These are phyloP conservation scores for Phragmatobia fuliginosa DNA, from an alignment of 2,888 invertebrate genomes.

Conservation along the genomic window DNA sequence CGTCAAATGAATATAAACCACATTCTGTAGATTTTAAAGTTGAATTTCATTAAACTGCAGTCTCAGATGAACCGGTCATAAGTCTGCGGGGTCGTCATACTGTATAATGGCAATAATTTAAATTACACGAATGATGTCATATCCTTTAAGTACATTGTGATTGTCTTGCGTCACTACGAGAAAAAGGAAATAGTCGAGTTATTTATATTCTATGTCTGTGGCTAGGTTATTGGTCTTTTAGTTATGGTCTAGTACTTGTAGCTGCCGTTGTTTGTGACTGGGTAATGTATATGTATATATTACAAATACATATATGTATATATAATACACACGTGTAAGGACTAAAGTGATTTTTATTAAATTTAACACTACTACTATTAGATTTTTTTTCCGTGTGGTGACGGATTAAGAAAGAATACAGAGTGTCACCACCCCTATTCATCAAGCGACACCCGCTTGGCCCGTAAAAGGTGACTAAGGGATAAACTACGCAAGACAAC, in stretches of 20 bases:
- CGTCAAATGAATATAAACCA: background rate
- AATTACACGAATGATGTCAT: conserved; percentile 32
- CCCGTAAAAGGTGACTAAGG: no score
- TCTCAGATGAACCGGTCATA: background rate
- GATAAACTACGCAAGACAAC: no score
- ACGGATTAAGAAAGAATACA: no score
- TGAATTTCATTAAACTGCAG: background rate
- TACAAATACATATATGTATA: no score
- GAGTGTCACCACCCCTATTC: no score
- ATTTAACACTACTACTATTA: no score
- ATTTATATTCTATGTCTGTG: conserved; percentile 45
- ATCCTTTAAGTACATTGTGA: conserved; percentile 61
- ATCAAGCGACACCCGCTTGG: no score
- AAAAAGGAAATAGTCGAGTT: conserved; percentile 65
- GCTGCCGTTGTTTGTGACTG: background rate
- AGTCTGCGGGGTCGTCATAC: conserved; percentile 37
- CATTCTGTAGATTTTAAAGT: background rate
- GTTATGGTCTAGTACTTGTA: conserved; percentile 5
- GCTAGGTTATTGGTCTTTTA: conserved; percentile 14
- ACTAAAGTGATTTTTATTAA: no score
- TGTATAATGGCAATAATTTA: conserved; percentile 33
- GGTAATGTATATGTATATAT: background rate
- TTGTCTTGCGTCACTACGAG: conserved; percentile 58
- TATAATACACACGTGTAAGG: no score
- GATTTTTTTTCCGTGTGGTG: no score